These are phyloP conservation scores for Conistra vaccinii DNA, from an alignment of 2,888 invertebrate genomes.

Conservation along the genomic window DNA sequence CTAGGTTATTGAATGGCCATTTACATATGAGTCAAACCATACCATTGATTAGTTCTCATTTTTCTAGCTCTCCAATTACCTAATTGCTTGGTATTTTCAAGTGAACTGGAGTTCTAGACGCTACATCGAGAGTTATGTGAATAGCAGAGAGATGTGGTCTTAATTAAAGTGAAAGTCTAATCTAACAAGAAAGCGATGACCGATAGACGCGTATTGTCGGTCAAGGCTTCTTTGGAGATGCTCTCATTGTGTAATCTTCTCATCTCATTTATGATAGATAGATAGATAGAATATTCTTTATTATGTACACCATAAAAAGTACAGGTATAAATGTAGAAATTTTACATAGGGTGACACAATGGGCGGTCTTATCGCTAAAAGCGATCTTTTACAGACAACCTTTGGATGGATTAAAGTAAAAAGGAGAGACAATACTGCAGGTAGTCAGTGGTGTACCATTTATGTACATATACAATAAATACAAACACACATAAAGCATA, in stretches of 20 bases:
- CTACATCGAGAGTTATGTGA: background rate
- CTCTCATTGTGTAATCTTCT: background rate
- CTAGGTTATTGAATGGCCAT: slow-evolving; percentile 55
- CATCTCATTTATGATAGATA: background rate
- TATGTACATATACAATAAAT: too few species aligned
- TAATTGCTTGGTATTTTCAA: background rate
- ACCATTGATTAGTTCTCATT: background rate
- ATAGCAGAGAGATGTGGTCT: background rate
- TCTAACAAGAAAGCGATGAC: slow-evolving; percentile 39
- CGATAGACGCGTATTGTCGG: slow-evolving; percentile 22
- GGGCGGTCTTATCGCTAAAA: too few species aligned
- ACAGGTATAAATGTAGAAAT: too few species aligned
- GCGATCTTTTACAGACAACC: too few species aligned
- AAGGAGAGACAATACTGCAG: too few species aligned
- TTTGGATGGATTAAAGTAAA: too few species aligned
- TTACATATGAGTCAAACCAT: background rate
- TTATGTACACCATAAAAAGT: too few species aligned
- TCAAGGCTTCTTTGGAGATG: slow-evolving; percentile 38
- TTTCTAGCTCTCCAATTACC: background rate
- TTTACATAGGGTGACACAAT: too few species aligned
- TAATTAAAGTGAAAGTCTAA: slow-evolving; percentile 51
- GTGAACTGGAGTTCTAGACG: background rate
- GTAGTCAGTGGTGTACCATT: too few species aligned
- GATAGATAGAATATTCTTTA: too few species aligned
- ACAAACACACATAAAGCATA: too few species aligned